A percentile compares a stretch with the other conserved stretches of the same genome.
These are phyloP conservation scores for Neopipo cinnamomea DNA, from an alignment of 2,113 vertebrate genomes.

Conservation along the genomic window DNA sequence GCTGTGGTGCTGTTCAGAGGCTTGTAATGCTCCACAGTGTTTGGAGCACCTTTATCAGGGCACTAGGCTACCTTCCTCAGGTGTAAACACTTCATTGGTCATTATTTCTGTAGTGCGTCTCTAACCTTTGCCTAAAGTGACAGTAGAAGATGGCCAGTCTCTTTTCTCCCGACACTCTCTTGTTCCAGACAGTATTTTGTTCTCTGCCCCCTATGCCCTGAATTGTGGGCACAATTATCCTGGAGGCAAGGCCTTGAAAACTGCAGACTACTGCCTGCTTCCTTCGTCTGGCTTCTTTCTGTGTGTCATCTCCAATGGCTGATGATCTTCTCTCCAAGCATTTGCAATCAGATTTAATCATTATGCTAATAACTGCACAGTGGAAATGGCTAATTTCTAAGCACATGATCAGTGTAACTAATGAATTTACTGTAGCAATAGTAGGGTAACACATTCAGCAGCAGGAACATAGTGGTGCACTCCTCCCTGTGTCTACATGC, in stretches of 20 bases:
- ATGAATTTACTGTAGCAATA: neutral
- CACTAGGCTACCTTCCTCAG: neutral
- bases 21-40: neutral
- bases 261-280: neutral
- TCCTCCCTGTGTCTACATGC: neutral
- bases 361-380: neutral
- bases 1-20: neutral
- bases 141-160: neutral
- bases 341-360: constrained; percentile 6
- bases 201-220: neutral
- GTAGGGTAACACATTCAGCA: neutral
- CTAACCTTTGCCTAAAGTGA: neutral
- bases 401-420: neutral
- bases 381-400: constrained; percentile 2
- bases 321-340: neutral
- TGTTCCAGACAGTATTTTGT: neutral
- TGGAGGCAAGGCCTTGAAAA: neutral
- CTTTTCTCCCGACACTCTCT: neutral
- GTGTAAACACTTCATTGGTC: neutral
- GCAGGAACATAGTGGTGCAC: neutral
- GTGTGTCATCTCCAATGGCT: neutral
- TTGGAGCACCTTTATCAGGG: neutral
- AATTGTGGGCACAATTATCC: neutral
- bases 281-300: neutral
- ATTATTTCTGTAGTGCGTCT: neutral